Percentiles rank a stretch among this genome's conserved stretches.
These are phyloP conservation scores for Coracias cyanogaster DNA, from an alignment of 2,797 vertebrate species.

Conservation along the genomic window DNA sequence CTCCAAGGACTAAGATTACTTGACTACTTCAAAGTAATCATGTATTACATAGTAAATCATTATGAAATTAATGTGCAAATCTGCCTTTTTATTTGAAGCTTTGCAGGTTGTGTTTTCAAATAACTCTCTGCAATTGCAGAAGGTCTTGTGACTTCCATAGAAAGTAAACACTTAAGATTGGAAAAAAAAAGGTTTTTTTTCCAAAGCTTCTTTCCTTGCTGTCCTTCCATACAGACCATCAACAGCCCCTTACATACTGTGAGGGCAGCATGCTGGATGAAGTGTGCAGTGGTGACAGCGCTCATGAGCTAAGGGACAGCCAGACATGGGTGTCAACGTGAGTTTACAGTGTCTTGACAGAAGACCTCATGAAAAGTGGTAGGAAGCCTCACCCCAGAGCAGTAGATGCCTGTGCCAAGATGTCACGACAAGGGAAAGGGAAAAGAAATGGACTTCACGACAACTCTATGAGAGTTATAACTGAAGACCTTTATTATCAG, in stretches of 20 bases:
- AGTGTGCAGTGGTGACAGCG: background rate
- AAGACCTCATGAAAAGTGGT: background rate
- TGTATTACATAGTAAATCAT: background rate
- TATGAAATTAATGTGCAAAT: background rate
- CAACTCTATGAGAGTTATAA: too few relatives aligned
- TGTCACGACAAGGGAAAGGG: too few relatives aligned
- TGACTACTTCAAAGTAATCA: background rate
- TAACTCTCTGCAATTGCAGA: background rate
- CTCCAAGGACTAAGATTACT: background rate
- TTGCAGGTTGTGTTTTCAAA: background rate
- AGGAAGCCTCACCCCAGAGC: background rate
- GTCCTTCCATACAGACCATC: background rate
- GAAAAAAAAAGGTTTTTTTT: background rate
- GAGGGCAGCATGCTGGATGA: fast-evolving
- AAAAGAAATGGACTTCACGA: too few relatives aligned
- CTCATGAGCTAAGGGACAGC: background rate
- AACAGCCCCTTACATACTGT: background rate
- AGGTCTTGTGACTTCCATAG: background rate
- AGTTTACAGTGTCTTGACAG: background rate
- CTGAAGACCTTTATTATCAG: too few relatives aligned
- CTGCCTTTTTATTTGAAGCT: background rate
- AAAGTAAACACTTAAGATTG: background rate
- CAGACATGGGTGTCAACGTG: background rate
- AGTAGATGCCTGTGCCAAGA: background rate
- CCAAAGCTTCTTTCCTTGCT: background rate